Evolutionary conservation across 2,888 invertebrate genomes (phyloP), one percentile per base, ranked within the genome.

Genomic region (Tenthredo distinguenda): DNA sequence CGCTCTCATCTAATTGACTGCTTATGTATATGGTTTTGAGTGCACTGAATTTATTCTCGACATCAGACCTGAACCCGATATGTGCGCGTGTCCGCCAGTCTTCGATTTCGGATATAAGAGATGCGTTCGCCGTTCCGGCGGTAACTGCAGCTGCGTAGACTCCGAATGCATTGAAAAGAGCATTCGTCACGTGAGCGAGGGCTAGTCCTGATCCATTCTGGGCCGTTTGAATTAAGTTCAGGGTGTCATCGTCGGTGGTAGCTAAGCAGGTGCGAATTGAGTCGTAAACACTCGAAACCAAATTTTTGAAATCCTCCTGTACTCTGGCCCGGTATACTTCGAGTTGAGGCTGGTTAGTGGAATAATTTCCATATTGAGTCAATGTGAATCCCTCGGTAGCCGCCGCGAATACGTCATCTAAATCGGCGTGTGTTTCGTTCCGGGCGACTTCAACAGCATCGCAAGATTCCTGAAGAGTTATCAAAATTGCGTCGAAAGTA

Each of bases 1-100:
- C 37, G 40, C 0, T 72, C 6, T 18, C 40, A 37, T 72, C 10
- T 0, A 72, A n/a, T 6, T 15, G 5, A 15, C 5, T n/a, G n/a
- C 6, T 7, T 72, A 72, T 72, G n/a, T 37, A 72, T n/a, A 72
- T 0, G 71, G 71, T 34, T 72, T 72, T 72, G 5, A 72, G 37
- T n/a, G n/a, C 18, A n/a, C 40, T 40, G 18, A 37, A 37, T 40
- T 72, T 37, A n/a, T 37, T 40, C 37, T 72, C 18, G 21, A 72
- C 37, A 26, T 72, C 71, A 40, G 5, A 40, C n/a, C 71, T 72
- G 71, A 72, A 40, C 6, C 18, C 37, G 6, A 65, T 15, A 9
- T 3, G 21, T 65, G 65, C 31, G 6, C 15, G 9, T 21, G 9
- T 31, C 31, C 21, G 31, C 2, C 9, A 65, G 31, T 26, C 65